Percentiles rank a stretch among this genome's conserved stretches.
These are phyloP conservation scores for Ibycter americanus DNA, from an alignment of 2,797 vertebrate species.

Conservation along the genomic window DNA sequence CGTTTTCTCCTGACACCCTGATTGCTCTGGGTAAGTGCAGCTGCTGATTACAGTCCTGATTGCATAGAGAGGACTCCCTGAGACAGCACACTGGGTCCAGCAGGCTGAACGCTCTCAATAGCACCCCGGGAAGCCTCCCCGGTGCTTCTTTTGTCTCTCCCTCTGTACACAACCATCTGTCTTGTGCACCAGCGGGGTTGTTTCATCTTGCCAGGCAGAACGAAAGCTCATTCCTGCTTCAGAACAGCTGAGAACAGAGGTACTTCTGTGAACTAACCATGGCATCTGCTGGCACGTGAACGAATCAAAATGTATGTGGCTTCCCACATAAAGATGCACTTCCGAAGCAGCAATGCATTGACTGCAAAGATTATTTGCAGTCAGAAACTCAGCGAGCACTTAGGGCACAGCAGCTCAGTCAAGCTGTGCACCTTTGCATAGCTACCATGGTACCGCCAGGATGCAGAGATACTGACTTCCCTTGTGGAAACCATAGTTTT, in stretches of 20 bases:
- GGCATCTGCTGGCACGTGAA: accelerated
- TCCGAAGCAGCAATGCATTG: background rate
- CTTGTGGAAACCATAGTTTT: background rate
- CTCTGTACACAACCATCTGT: background rate
- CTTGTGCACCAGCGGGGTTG: accelerated
- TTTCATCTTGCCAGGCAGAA: background rate
- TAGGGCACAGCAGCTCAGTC: background rate
- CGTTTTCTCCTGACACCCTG: background rate
- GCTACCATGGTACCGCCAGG: background rate
- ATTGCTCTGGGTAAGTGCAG: background rate
- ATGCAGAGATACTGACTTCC: background rate
- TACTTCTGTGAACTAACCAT: background rate
- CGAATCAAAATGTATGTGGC: accelerated
- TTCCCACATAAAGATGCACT: background rate
- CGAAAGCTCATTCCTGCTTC: background rate
- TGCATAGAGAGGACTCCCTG: background rate
- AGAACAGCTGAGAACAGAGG: background rate
- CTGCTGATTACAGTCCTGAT: background rate
- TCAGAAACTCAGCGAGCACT: background rate
- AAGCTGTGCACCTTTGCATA: background rate
- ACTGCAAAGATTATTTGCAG: background rate
- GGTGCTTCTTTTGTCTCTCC: background rate
- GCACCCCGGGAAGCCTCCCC: background rate
- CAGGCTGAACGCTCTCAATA: background rate
- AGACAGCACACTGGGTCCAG: background rate